Conservation (phyloP, 2,113 vertebrate genomes). For the Pyxicephalus adspersus region DNA sequence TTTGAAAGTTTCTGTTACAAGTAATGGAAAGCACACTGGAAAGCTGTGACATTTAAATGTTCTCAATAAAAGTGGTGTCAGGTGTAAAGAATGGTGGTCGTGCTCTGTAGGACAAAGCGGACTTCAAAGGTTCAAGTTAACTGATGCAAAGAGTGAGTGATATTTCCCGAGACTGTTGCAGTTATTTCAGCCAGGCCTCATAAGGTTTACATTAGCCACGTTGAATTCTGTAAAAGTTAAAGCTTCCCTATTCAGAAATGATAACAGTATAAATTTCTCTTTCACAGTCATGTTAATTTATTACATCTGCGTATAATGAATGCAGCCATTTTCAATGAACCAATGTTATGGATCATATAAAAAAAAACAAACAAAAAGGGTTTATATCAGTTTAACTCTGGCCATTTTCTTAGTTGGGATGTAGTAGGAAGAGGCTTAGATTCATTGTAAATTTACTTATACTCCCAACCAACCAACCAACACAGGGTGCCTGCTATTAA, state of each 20-base stretch:
- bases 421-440: too few relatives aligned
- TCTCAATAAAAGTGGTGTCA: constrained; percentile 28
- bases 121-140: constrained; percentile 38
- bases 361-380: too few relatives aligned
- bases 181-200: constrained; percentile 11
- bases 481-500: too few relatives aligned
- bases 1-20: constrained; percentile 18
- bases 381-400: too few relatives aligned
- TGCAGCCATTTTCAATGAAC: too few relatives aligned
- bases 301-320: too few relatives aligned
- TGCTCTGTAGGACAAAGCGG: constrained; percentile 8
- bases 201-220: constrained; percentile 30
- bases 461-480: too few relatives aligned
- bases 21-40: neutral
- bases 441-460: too few relatives aligned
- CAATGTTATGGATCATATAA: too few relatives aligned
- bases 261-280: too few relatives aligned
- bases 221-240: neutral
- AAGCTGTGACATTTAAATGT: constrained; percentile 30
- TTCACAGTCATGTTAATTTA: too few relatives aligned
- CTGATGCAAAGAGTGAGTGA: constrained; percentile 1
- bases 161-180: constrained; percentile 23
- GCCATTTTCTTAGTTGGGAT: too few relatives aligned
- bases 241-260: neutral
- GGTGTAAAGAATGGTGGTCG: constrained; percentile 27